Evolutionary conservation across 2,113 vertebrate genomes (phyloP).

Genomic region (Cottus gobio): DNA sequence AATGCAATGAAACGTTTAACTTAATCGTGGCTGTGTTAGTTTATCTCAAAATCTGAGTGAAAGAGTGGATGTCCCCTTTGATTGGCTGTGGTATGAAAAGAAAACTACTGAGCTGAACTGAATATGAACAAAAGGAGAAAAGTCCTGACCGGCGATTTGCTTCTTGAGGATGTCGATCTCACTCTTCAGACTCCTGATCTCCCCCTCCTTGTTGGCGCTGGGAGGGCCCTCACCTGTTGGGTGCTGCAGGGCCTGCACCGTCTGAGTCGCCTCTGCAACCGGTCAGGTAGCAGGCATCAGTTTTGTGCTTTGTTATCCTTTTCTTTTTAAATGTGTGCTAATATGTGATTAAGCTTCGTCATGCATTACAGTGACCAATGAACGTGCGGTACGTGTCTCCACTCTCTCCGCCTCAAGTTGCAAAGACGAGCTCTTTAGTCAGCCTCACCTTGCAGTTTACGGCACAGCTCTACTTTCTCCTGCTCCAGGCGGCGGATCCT

Average conservation of each 20-base stretch:
- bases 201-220: slow-evolving; percentile 90
- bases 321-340: background rate
- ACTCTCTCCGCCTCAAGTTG: background rate
- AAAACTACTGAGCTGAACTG: background rate
- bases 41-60: background rate
- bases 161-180: slow-evolving; percentile 96
- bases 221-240: slow-evolving; percentile 85
- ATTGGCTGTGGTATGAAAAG: no score
- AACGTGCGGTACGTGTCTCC: background rate
- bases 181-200: slow-evolving; percentile 94
- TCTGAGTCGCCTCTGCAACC: slow-evolving; percentile 91
- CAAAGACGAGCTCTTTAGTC: background rate
- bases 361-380: background rate
- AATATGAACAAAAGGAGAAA: background rate
- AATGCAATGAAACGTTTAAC: background rate
- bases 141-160: slow-evolving; percentile 89
- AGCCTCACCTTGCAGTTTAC: slow-evolving; percentile 93
- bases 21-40: background rate
- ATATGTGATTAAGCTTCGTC: background rate
- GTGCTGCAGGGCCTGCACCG: slow-evolving; percentile 93
- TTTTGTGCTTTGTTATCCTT: background rate
- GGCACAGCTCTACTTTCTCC: slow-evolving; percentile 94
- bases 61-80: no score
- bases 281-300: background rate
- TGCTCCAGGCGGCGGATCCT: slow-evolving; percentile 95